phyloP scores from a whole-genome alignment of 2,797 vertebrate species.

The Cebuella pygmaea region DNA sequence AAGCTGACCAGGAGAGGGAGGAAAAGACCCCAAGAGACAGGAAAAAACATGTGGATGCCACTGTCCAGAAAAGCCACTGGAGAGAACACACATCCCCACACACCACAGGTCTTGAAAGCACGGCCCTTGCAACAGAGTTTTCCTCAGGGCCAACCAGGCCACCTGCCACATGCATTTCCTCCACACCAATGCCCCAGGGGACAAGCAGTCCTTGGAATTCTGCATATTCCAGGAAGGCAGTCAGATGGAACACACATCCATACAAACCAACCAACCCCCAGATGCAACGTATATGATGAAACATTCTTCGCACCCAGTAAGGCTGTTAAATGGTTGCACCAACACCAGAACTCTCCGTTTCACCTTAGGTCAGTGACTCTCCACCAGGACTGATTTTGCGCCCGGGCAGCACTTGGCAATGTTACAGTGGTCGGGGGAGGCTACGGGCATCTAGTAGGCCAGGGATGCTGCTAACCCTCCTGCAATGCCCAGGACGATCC shows the following conservation, averaged over 20 bases:
- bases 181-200: conserved; percentile 93
- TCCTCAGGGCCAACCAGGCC: conserved; percentile 93
- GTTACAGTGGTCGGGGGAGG: rapidly evolving
- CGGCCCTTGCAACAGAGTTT: conserved; percentile 93
- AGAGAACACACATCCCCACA: conserved; percentile 95
- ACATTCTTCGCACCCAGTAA: conserved; percentile 92
- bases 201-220: conserved; percentile 94
- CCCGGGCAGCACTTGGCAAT: background rate
- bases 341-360: conserved; percentile 89
- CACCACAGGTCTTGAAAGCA: conserved; percentile 94
- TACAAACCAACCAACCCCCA: conserved; percentile 91
- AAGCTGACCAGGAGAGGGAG: conserved; percentile 91
- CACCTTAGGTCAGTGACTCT: background rate
- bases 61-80: conserved; percentile 96
- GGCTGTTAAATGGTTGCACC: conserved; percentile 94
- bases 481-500: background rate
- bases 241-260: conserved; percentile 92
- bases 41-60: conserved; percentile 90
- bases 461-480: background rate
- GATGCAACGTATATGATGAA: conserved; percentile 93
- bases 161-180: conserved; percentile 92
- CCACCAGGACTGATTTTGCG: background rate
- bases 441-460: background rate
- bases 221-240: conserved; percentile 91
- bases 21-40: conserved; percentile 89